Evolutionary conservation across 2,888 invertebrate genomes (phyloP).

Genomic region (Meteorus cinctellus): DNA sequence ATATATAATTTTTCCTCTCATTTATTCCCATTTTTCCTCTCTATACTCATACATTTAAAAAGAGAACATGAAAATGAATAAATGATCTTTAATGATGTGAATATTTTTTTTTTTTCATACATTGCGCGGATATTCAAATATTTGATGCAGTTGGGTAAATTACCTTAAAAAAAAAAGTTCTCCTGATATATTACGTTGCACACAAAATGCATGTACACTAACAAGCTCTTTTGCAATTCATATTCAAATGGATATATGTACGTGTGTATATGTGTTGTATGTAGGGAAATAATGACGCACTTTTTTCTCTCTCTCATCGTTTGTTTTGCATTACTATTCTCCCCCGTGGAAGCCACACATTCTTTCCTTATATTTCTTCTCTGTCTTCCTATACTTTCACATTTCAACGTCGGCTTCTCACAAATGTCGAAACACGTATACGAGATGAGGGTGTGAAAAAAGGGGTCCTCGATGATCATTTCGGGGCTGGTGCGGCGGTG

Average conservation of each 20-base stretch:
- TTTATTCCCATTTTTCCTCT: not conserved
- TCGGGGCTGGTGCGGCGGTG: constrained; percentile 33
- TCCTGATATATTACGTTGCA: constrained; percentile 15
- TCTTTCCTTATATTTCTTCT: constrained; percentile 12
- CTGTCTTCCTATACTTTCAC: not conserved
- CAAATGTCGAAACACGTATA: constrained; percentile 38
- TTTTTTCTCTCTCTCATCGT: constrained; percentile 17
- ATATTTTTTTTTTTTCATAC: not conserved
- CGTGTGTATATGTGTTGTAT: not conserved
- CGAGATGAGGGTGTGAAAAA: constrained; percentile 24
- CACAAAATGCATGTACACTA: constrained; percentile 13
- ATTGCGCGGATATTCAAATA: constrained; percentile 45
- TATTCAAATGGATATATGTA: not conserved
- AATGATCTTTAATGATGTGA: not conserved
- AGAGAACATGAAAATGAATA: not conserved
- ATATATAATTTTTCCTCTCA: not conserved
- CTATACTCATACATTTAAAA: no score
- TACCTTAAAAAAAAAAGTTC: constrained; percentile 53
- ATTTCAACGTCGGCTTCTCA: constrained; percentile 32
- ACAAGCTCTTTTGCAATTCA: constrained; percentile 22
- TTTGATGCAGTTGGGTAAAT: constrained; percentile 65
- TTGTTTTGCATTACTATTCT: constrained; percentile 14
- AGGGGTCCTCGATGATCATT: constrained; percentile 42
- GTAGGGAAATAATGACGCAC: constrained; percentile 30
- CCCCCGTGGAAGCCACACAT: constrained; percentile 33